Evolutionary conservation across 2,888 invertebrate species (phyloP).

Genomic region (Macrophya alboannulata): DNA sequence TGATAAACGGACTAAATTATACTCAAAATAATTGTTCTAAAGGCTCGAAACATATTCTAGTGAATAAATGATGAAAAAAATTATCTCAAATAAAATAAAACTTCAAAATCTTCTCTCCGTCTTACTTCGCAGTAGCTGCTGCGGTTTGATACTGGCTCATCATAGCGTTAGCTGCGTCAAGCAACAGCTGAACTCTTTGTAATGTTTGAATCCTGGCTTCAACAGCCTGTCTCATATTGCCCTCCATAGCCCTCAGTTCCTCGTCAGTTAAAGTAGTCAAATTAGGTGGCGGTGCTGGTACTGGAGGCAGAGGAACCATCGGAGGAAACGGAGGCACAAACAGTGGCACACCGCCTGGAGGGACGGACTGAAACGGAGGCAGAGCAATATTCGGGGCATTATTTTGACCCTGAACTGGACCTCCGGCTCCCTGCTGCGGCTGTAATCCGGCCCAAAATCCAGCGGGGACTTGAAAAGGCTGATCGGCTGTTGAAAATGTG

Average conservation of each 20-base stretch:
- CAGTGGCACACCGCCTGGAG: slow-evolving; percentile 75
- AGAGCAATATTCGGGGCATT: slow-evolving; percentile 64
- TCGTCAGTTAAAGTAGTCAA: slow-evolving; percentile 90
- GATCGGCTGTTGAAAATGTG: slow-evolving; percentile 61
- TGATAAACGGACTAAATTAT: neutral
- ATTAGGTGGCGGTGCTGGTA: slow-evolving; percentile 90
- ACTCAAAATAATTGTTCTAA: neutral
- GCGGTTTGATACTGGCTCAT: slow-evolving; percentile 96
- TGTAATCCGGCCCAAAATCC: slow-evolving; percentile 72
- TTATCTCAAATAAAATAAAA: neutral
- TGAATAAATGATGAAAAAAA: neutral
- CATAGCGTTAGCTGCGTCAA: slow-evolving; percentile 96
- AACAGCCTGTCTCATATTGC: slow-evolving; percentile 91
- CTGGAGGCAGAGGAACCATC: slow-evolving; percentile 84
- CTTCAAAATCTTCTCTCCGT: slow-evolving; percentile 6
- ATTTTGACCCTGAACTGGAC: slow-evolving; percentile 61
- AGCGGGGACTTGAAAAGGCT: slow-evolving; percentile 69
- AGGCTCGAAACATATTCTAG: neutral
- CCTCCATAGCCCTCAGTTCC: slow-evolving; percentile 94
- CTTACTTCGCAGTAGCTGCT: slow-evolving; percentile 81
- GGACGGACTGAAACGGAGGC: slow-evolving; percentile 69
- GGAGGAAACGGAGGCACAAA: slow-evolving; percentile 83
- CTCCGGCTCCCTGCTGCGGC: slow-evolving; percentile 55
- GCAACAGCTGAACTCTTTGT: slow-evolving; percentile 92
- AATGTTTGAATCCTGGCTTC: slow-evolving; percentile 94